Conservation (phyloP, 2,113 vertebrate genomes). For the Genyomyrus donnyi region DNA sequence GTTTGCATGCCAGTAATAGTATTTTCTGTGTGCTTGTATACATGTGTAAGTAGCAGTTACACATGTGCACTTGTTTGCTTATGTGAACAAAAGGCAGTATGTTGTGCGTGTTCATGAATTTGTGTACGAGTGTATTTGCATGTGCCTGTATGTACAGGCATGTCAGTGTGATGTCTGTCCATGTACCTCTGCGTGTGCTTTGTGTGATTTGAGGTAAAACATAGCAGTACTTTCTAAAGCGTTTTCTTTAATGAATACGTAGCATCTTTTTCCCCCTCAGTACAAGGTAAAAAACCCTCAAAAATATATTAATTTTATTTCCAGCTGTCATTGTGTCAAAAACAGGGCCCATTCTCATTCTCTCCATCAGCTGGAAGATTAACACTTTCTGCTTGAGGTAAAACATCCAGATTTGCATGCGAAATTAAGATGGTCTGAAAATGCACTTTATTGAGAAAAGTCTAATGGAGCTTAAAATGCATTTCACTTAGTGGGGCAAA, state of each 20-base stretch:
- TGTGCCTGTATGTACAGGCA: background rate
- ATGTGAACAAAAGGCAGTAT: background rate
- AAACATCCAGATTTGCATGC: slow-evolving; percentile 1
- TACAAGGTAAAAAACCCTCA: too few relatives aligned
- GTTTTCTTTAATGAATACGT: background rate
- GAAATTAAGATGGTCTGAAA: background rate
- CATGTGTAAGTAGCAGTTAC: background rate
- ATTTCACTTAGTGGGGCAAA: background rate
- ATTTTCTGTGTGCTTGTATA: background rate
- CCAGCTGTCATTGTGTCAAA: background rate
- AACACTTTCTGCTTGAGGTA: background rate
- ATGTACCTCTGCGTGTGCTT: background rate
- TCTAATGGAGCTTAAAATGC: background rate
- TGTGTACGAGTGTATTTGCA: background rate
- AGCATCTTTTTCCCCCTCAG: background rate
- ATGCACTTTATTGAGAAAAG: slow-evolving; percentile 7
- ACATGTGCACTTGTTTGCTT: background rate
- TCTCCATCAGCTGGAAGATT: background rate
- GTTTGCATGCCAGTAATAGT: background rate
- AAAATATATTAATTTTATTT: background rate
- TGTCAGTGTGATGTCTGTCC: background rate
- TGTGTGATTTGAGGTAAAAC: background rate
- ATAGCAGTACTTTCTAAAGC: background rate
- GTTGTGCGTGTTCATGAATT: background rate
- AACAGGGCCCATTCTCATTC: background rate